phyloP scores from a whole-genome alignment of 2,888 invertebrate species.

The Cylloceria caligata region DNA sequence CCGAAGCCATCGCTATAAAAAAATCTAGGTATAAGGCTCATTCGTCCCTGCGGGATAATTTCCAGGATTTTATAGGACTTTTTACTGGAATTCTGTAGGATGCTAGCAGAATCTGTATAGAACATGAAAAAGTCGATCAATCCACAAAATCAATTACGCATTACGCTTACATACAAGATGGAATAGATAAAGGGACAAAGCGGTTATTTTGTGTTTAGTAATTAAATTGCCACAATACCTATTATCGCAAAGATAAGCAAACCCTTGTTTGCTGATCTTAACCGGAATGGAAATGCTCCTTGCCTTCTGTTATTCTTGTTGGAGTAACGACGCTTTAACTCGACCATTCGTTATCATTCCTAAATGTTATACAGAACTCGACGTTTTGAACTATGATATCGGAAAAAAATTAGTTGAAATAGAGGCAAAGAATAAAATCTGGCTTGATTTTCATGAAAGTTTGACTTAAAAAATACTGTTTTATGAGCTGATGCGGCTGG shows the following conservation, averaged over 20 bases:
- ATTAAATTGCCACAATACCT: neutral
- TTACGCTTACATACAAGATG: too few species aligned
- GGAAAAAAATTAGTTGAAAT: neutral
- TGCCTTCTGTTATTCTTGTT: neutral
- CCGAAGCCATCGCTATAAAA: too few species aligned
- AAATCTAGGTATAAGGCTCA: too few species aligned
- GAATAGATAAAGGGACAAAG: neutral
- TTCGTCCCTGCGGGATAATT: too few species aligned
- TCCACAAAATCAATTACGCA: too few species aligned
- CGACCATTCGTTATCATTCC: conserved; percentile 13
- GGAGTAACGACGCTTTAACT: neutral
- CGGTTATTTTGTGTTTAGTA: neutral
- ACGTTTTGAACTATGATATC: conserved; percentile 3
- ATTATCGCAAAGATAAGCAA: neutral
- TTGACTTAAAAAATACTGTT: conserved; percentile 4
- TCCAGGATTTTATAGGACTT: too few species aligned
- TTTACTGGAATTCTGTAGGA: too few species aligned
- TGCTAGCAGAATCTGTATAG: too few species aligned
- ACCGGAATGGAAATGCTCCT: neutral
- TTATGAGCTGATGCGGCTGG: neutral
- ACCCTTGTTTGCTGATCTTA: neutral
- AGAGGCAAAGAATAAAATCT: neutral
- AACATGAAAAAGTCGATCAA: too few species aligned
- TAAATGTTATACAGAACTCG: conserved; percentile 5
- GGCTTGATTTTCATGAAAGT: neutral